Evolutionary conservation across 2,113 vertebrate genomes (phyloP), one percentile per base, ranked within the genome.

Genomic region (Austrofundulus limnaeus): DNA sequence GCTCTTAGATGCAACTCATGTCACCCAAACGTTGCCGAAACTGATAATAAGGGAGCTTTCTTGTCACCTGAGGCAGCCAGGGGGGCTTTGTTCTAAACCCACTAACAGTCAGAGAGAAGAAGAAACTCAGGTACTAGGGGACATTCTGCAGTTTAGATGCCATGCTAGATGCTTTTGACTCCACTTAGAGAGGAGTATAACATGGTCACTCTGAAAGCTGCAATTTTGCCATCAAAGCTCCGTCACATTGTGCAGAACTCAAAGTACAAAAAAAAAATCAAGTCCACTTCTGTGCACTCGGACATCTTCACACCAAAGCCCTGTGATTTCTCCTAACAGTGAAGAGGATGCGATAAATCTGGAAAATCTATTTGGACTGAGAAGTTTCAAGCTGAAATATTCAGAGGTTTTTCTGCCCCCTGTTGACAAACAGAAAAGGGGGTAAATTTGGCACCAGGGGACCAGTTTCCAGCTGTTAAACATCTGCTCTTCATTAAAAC

Each of bases 341-440:
- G 13, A 23, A 11, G n/a, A 24, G 57, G 25, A 24, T 41, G 25
- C 4, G 19, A 43, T 80, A 60, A 61, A 9, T 59, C 24, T 45
- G 37, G 64, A 23, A 70, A 50, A 73, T 52, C 41, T 59, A 2
- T 34, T 37, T 52, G 38, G 19, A 69, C 43, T 52, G 34, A 53
- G 61, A 54, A 21, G 31, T 54, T 60, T 75, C 50, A 66, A 38
- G 58, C 24, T 1, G 1, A 50, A 25, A 57, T 51, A 78, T 65
- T 23, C 61, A 81, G 21, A 66, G 43, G 54, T 51, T 84, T 78
- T 78, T 80, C 83, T 85, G 86, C 87, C 89, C 87, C 82, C 87
- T 89, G 64, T 73, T 85, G 89, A 75, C 80, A 56, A 39, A 23
- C 7, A 66, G 45, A n/a, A 76, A 66, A 58, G 28, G 69, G 77